Base-by-base conservation (phyloP, 1,140 invertebrate genomes). In the Dryas iulia region DNA sequence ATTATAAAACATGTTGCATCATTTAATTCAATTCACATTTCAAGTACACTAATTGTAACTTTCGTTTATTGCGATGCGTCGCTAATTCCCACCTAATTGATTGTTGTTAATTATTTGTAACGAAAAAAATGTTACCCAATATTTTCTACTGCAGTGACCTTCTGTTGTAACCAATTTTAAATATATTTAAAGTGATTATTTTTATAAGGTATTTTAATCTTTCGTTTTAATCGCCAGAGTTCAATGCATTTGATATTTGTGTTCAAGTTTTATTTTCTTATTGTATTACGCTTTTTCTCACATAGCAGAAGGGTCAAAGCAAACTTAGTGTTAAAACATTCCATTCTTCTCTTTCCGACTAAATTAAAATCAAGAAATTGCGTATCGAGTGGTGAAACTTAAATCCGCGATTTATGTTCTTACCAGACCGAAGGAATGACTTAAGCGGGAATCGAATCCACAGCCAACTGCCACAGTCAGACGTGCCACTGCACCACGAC, bases 1-100 rank as follows among this genome's bases (percentile, higher is more conserved):
- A 47, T 47, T 47, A 47, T 21, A 21, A 47, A 21, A 47, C 5
- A 0, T 30, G 25, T 58, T 58, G n/a, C 56, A 11, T 58, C 8
- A 58, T 58, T 26, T 58, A 28, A 18, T 61, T 47, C 39, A 28
- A 18, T 61, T 47, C 39, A 47, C 18, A 6, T 47, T 47, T 47
- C 39, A 21, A 47, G 39, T 47, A 47, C 39, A 3, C 39, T 47
- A 47, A 18, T 47, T 47, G 35, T 47, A 47, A 47, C 39, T 47
- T 47, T 47, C 39, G 0, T 47, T 47, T 47, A 47, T 47, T 47
- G 39, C 39, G 39, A 47, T 21, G 39, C 39, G 39, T 47, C 39
- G 39, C 39, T 47, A 47, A 47, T 47, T 47, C 39, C n/a, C 14
- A 47, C 14, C 14, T 47, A 47, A 47, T 47, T 18, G 18, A 47